Conservation (phyloP, 2,113 vertebrate species). For the Hippotragus niger region DNA sequence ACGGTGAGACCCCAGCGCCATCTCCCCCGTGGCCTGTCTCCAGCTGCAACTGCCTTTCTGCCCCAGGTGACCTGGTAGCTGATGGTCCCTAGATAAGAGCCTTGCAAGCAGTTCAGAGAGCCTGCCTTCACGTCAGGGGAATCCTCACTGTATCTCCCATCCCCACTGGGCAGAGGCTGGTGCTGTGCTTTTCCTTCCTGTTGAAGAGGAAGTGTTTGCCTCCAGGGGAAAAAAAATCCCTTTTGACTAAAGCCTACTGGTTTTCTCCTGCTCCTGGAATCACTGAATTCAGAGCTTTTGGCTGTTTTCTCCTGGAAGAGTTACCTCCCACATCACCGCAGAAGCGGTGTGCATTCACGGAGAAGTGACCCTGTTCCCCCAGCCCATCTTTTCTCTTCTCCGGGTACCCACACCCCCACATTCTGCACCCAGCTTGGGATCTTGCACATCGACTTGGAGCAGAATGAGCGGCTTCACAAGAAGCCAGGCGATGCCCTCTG, state of each 20-base stretch:
- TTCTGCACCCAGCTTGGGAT: rapidly evolving
- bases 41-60: rapidly evolving
- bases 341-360: rapidly evolving
- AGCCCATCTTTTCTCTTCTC: rapidly evolving
- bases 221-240: background rate
- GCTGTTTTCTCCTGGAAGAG: rapidly evolving
- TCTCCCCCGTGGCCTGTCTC: rapidly evolving
- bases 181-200: too few species aligned
- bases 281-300: background rate
- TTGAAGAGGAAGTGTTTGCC: background rate
- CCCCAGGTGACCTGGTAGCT: rapidly evolving
- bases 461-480: rapidly evolving
- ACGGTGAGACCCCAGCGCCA: rapidly evolving
- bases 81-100: rapidly evolving
- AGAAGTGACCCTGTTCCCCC: background rate
- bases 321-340: rapidly evolving
- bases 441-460: rapidly evolving
- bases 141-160: rapidly evolving
- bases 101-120: rapidly evolving
- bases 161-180: background rate
- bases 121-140: background rate
- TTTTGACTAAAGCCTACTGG: background rate
- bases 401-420: rapidly evolving
- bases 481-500: background rate
- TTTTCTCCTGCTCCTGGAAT: background rate